Base-by-base conservation (phyloP, 2,797 vertebrate species). In the Phoeniculus purpureus region DNA sequence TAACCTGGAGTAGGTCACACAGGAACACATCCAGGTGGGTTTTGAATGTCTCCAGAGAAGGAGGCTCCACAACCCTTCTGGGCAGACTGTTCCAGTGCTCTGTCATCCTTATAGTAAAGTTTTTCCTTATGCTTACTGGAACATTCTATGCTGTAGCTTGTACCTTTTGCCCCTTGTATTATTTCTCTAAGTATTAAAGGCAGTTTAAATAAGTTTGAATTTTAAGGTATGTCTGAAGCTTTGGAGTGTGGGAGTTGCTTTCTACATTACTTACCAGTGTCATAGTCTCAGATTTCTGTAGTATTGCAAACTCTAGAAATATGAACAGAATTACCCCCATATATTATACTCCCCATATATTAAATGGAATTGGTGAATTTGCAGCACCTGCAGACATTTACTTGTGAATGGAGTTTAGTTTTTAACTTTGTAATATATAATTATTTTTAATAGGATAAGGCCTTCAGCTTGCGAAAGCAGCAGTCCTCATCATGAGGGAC, bases 401-500 rank as follows among this genome's bases (percentile, higher is more conserved):
- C 23, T 65, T 70, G 26, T 86, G 59, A 77, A 14, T 75, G 48
- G 40, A 73, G 47, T 76, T 81, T 50, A 51, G 32, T 75, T 85
- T 59, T 40, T n/a, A 75, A 26, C 25, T 89, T 60, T 67, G 12
- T 87, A 89, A 64, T 72, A 12, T 87, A 20, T 72, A 19, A 58
- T 50, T 91, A 14, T 75, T 82, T 93, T 94, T 88, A 62, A 96
- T 93, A 96, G 95, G 95, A 96, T 54, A 96, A 96, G 2, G 94
- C 96, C 75, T 97, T 97, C 95, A 96, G 92, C 90, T 94, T 98
- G 92, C 87, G 60, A 85, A 98, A 97, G 94, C 94, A 98, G 96
- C 88, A 97, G 82, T 91, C 45, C 93, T 94, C 96, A 95, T 88
- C 68, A 88, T 56, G 94, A 97, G 76, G 97, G 96, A 86, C 97